Evolutionary conservation across 37 sponge, comb jelly and placozoan species (phyloP).

Genomic region (Oscarella lobularis): DNA sequence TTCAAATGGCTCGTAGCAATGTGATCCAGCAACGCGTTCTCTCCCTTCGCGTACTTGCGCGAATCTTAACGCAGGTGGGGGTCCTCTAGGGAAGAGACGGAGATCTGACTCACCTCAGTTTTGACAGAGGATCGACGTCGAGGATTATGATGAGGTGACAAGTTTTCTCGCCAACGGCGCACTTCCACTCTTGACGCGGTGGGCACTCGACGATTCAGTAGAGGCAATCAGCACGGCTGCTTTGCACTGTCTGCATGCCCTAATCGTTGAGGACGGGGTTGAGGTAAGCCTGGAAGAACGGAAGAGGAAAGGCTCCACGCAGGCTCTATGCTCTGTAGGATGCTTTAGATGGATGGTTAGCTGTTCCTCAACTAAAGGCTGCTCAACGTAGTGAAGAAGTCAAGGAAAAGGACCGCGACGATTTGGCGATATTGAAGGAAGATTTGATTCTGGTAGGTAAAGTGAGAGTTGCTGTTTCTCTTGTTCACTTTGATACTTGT

Average conservation of each 20-base stretch:
- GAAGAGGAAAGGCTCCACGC: no score
- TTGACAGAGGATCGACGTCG: no score
- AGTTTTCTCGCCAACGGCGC: constrained; percentile 38
- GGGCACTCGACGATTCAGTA: constrained; percentile 48
- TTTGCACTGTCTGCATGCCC: constrained; percentile 22
- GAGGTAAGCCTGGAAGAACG: no score
- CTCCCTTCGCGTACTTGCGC: constrained; percentile 34
- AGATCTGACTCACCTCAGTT: no score
- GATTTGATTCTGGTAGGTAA: constrained; percentile 38
- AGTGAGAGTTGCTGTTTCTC: background rate
- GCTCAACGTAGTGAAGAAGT: constrained; percentile 5
- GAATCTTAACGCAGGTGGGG: constrained; percentile 16
- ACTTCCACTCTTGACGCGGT: constrained; percentile 50
- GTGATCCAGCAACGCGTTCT: constrained; percentile 65
- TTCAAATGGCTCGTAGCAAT: constrained; percentile 43
- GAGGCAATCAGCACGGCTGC: constrained; percentile 27
- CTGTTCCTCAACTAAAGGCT: no score
- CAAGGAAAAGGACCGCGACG: constrained; percentile 27
- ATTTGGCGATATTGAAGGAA: constrained; percentile 23
- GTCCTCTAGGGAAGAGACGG: no score
- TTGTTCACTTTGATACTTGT: background rate
- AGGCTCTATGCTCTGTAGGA: no score
- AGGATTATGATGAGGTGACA: no score
- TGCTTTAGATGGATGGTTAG: no score
- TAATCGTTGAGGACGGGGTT: constrained; percentile 32